These are phyloP conservation scores for Latrodectus elegans DNA, from an alignment of 2,888 invertebrate genomes.

Conservation along the genomic window DNA sequence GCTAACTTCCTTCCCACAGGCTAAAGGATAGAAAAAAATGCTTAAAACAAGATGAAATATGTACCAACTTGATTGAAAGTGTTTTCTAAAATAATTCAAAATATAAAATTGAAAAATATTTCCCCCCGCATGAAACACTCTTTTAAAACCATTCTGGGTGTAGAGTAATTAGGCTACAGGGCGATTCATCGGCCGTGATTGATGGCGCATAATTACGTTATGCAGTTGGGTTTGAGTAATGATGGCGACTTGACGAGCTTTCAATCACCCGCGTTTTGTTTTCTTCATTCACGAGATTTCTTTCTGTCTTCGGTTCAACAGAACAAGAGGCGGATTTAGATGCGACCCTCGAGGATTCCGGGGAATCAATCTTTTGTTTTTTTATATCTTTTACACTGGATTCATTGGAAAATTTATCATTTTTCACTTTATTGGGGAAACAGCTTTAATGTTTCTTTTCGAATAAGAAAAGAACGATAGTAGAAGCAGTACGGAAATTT, in stretches of 20 bases:
- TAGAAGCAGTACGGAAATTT: no score
- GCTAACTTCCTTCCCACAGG: no score
- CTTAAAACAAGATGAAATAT: constrained; percentile 43
- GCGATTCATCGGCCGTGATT: constrained; percentile 56
- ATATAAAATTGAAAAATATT: constrained; percentile 58
- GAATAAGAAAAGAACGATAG: no score
- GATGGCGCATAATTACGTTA: constrained; percentile 65
- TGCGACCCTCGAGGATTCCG: no score
- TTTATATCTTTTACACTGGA: neutral
- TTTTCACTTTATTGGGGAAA: constrained; percentile 46
- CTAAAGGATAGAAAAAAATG: no score
- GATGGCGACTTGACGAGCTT: no score
- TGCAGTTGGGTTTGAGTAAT: constrained; percentile 23
- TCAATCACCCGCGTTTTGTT: no score
- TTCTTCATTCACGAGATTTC: no score
- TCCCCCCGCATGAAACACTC: constrained; percentile 16
- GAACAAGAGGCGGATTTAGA: no score
- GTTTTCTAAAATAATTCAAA: constrained; percentile 50
- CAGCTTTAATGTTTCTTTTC: neutral
- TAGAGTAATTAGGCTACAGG: constrained; percentile 60
- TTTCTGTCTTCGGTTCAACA: no score
- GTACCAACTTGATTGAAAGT: constrained; percentile 50
- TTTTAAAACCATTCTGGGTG: constrained; percentile 44
- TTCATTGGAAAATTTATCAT: constrained; percentile 67
- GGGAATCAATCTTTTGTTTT: no score